Conservation (phyloP, 2,113 vertebrate genomes). For the Xiphophorus couchianus region DNA sequence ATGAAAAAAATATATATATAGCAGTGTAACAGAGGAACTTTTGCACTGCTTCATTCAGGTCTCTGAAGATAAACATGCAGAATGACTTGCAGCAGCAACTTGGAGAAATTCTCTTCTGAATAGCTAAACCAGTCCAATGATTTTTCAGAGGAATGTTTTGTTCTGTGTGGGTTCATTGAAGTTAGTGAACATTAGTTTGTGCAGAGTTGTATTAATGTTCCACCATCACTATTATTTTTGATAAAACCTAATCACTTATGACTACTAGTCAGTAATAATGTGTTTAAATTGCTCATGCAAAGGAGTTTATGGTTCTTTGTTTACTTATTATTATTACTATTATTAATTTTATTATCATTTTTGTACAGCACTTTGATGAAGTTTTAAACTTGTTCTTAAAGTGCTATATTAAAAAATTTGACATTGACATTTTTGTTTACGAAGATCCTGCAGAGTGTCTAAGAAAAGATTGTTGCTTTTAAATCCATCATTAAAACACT, state of each 20-base stretch:
- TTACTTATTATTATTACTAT: too few species aligned
- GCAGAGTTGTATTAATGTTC: background rate
- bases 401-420: too few species aligned
- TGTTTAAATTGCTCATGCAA: background rate
- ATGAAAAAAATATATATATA: background rate
- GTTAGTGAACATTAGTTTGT: background rate
- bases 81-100: background rate
- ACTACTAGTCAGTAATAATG: background rate
- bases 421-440: too few species aligned
- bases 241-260: background rate
- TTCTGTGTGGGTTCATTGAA: background rate
- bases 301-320: too few species aligned
- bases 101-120: background rate
- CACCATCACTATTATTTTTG: background rate
- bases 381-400: too few species aligned
- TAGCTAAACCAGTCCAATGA: background rate
- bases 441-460: too few species aligned
- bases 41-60: background rate
- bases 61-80: background rate
- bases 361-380: too few species aligned
- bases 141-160: background rate
- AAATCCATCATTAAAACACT: too few species aligned
- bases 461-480: too few species aligned
- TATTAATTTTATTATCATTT: too few species aligned
- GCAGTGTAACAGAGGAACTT: background rate